Conservation (phyloP, 1,140 invertebrate genomes). For the Leptinotarsa texana region DNA sequence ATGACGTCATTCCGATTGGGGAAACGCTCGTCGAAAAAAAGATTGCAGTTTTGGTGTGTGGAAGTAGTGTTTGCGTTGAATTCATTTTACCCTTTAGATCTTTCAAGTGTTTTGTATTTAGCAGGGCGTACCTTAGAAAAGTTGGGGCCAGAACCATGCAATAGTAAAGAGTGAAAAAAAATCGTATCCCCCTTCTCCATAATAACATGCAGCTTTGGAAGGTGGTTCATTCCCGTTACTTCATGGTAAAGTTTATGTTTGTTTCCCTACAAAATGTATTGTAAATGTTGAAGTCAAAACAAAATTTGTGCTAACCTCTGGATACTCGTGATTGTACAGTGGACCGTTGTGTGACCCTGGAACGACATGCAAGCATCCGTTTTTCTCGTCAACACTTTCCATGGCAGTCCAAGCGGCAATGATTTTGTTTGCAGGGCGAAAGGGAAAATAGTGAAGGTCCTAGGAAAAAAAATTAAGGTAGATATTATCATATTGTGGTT, state of each 20-base stretch:
- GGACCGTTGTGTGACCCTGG: constrained; percentile 73
- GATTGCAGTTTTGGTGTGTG: not conserved
- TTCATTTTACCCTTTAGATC: not conserved
- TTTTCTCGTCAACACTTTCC: constrained; percentile 73
- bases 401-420: constrained; percentile 90
- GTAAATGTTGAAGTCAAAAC: not conserved
- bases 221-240: constrained; percentile 63
- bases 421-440: constrained; percentile 77
- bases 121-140: constrained; percentile 61
- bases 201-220: constrained; percentile 64
- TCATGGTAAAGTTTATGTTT: constrained; percentile 83
- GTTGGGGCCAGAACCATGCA: constrained; percentile 87
- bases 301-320: constrained; percentile 59
- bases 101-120: too few species aligned
- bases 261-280: constrained; percentile 56
- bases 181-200: constrained; percentile 89
- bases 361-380: constrained; percentile 84
- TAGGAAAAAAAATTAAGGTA: constrained; percentile 41
- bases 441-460: constrained; percentile 88
- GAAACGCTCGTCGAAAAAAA: not conserved
- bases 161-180: constrained; percentile 86
- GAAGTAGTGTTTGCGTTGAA: not conserved
- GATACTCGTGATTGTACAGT: constrained; percentile 74
- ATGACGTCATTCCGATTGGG: too few species aligned
- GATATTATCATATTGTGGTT: too few species aligned